Conservation (phyloP, 2,797 vertebrate species). For the Aythya fuligula region DNA sequence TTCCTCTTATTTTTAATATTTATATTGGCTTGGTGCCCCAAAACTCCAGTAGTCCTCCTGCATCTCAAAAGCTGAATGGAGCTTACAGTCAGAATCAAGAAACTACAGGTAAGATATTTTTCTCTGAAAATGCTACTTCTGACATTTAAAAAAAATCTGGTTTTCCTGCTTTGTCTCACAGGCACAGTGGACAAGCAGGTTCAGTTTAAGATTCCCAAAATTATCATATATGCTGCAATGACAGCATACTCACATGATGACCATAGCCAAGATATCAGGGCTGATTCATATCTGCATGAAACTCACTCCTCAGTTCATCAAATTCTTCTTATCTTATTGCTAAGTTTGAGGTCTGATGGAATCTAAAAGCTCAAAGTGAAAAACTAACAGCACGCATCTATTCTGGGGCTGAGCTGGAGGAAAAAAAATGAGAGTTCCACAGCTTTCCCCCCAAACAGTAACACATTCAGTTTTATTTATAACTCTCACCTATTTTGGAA, state of each 20-base stretch:
- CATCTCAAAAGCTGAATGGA: not conserved
- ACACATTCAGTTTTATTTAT: conserved; percentile 57
- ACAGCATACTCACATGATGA: conserved; percentile 59
- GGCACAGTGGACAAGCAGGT: not conserved
- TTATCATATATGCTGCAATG: conserved; percentile 47
- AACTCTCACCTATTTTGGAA: conserved; percentile 61
- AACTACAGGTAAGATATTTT: not conserved
- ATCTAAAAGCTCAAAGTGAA: conserved; percentile 48
- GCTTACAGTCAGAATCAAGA: not conserved
- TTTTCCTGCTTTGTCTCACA: not conserved
- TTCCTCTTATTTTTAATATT: conserved; percentile 46
- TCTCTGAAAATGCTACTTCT: not conserved
- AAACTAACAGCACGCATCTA: conserved; percentile 58
- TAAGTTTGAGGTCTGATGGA: conserved; percentile 52
- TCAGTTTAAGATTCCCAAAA: conserved; percentile 40
- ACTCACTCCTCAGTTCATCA: conserved; percentile 38
- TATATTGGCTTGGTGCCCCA: not conserved
- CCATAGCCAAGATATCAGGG: conserved; percentile 33
- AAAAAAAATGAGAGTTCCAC: conserved; percentile 45
- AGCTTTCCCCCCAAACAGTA: conserved; percentile 62
- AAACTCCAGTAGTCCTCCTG: not conserved
- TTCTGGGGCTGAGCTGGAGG: conserved; percentile 57
- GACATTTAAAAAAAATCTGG: not conserved
- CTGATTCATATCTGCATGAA: conserved; percentile 69
- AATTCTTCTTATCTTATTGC: conserved; percentile 51